These are phyloP conservation scores for Tanytarsus gracilentus DNA, from an alignment of 2,888 invertebrate genomes.

Conservation along the genomic window DNA sequence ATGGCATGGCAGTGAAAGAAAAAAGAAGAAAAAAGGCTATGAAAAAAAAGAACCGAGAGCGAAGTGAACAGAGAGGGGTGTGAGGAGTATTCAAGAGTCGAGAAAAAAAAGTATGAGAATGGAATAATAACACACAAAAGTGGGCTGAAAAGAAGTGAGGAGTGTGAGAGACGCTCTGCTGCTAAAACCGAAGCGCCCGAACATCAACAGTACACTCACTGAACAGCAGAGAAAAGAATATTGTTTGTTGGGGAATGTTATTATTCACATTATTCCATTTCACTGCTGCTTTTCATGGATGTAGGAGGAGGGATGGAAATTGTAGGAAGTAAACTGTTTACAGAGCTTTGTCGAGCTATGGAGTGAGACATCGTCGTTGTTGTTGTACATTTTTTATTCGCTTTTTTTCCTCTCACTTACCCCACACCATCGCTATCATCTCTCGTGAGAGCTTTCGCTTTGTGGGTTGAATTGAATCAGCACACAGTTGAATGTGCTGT, in stretches of 20 bases:
- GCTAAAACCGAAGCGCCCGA: conserved; percentile 10
- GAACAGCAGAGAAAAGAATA: conserved; percentile 14
- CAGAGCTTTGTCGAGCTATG: neutral
- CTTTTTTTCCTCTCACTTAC: neutral
- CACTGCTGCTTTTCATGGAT: conserved; percentile 7
- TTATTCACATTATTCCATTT: conserved; percentile 26
- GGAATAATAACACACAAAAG: conserved; percentile 9
- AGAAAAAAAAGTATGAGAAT: conserved; percentile 8
- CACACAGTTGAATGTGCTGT: neutral
- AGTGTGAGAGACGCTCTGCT: neutral
- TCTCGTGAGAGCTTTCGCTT: neutral
- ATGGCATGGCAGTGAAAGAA: conserved; percentile 15
- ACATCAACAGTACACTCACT: conserved; percentile 18
- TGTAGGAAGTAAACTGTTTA: conserved; percentile 28
- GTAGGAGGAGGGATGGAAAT: neutral
- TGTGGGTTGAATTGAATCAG: neutral
- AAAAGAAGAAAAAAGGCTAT: conserved; percentile 26
- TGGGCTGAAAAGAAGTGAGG: neutral
- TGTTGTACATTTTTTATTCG: conserved; percentile 16
- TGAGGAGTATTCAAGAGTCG: neutral
- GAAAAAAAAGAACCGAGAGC: conserved; percentile 5
- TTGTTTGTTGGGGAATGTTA: conserved; percentile 25
- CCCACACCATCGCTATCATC: neutral
- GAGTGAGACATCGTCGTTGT: conserved; percentile 12
- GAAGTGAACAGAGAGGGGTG: neutral